Conservation (phyloP, 2,888 invertebrate genomes). For the Himalopsyche kuldschensis region DNA sequence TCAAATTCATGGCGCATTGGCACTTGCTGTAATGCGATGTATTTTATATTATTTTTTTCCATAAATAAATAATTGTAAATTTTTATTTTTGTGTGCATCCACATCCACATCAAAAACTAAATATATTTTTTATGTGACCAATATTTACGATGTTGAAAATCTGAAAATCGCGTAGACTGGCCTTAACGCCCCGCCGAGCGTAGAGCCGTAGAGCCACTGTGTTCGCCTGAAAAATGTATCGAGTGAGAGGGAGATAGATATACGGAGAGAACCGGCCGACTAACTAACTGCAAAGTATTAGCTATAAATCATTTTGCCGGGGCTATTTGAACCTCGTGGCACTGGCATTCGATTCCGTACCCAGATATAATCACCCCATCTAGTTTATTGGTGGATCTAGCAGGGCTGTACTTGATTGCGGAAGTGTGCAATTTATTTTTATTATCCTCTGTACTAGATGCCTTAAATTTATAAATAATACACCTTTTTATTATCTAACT, state of each 20-base stretch:
- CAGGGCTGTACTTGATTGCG: slow-evolving; percentile 13
- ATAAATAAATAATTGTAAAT: too few relatives aligned
- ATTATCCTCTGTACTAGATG: too few relatives aligned
- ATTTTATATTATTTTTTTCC: too few relatives aligned
- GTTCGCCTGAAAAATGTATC: slow-evolving; percentile 15
- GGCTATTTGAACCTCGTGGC: slow-evolving; percentile 38
- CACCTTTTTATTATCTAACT: too few relatives aligned
- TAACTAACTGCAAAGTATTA: slow-evolving; percentile 41
- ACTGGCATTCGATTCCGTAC: slow-evolving; percentile 39
- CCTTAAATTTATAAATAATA: too few relatives aligned
- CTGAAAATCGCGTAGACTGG: not conserved
- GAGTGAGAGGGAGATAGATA: not conserved
- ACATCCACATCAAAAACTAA: too few relatives aligned
- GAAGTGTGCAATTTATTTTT: too few relatives aligned
- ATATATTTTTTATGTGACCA: too few relatives aligned
- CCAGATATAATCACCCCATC: slow-evolving; percentile 36
- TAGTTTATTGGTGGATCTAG: slow-evolving; percentile 27
- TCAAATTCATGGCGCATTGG: too few relatives aligned
- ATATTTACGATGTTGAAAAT: not conserved
- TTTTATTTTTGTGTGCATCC: too few relatives aligned
- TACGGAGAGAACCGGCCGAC: slow-evolving; percentile 18
- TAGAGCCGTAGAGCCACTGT: not conserved
- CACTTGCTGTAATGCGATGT: too few relatives aligned
- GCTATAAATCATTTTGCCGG: slow-evolving; percentile 39
- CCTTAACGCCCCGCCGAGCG: not conserved